These are phyloP conservation scores for Apus apus DNA, from an alignment of 2,113 vertebrate genomes.

Conservation along the genomic window DNA sequence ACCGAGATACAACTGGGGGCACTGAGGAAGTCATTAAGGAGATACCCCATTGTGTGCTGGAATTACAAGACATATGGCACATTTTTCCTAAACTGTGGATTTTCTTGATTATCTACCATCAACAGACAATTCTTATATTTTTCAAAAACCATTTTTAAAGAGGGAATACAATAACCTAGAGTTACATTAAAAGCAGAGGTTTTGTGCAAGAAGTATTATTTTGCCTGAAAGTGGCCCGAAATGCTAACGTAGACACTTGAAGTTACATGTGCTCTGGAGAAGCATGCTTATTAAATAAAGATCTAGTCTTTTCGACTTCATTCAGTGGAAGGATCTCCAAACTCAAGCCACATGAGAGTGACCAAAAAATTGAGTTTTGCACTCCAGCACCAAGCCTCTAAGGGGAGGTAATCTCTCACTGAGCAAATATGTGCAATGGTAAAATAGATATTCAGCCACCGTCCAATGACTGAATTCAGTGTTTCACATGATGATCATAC, in stretches of 20 bases:
- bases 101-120: slow-evolving; percentile 49
- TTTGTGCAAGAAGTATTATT: not conserved
- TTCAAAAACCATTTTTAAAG: not conserved
- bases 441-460: not conserved
- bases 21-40: slow-evolving; percentile 73
- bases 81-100: slow-evolving; percentile 48
- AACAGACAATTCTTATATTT: not conserved
- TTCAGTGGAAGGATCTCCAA: not conserved
- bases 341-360: fast-evolving
- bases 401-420: fast-evolving
- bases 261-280: not conserved
- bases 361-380: not conserved
- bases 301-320: fast-evolving
- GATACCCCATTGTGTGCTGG: slow-evolving; percentile 66
- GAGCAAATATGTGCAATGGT: not conserved
- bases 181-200: not conserved
- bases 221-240: not conserved
- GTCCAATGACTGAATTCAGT: not conserved
- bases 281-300: not conserved
- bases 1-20: slow-evolving; percentile 27
- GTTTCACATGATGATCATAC: not conserved
- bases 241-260: not conserved
- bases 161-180: not conserved
- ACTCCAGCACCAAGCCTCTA: not conserved
- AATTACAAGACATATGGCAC: slow-evolving; percentile 73